phyloP scores from a whole-genome alignment of 2,888 invertebrate species.

The Drosophila villosipedis region DNA sequence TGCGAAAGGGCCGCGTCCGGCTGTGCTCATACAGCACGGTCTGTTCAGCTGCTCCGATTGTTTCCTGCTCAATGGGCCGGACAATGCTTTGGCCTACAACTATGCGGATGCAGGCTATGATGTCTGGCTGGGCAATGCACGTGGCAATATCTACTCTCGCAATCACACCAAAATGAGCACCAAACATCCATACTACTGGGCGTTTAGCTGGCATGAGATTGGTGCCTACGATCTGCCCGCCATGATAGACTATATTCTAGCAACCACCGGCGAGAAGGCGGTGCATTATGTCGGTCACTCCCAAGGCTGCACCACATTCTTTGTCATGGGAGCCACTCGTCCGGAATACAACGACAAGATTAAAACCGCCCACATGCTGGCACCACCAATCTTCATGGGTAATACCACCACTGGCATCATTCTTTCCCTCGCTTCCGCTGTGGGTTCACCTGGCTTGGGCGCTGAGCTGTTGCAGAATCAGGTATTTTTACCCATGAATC shows the following conservation, averaged over 20 bases:
- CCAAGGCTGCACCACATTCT: conserved; percentile 86
- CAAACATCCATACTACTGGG: conserved; percentile 80
- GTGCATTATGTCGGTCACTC: conserved; percentile 89
- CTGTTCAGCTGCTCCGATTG: conserved; percentile 89
- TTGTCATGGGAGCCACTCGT: conserved; percentile 84
- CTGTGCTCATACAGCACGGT: conserved; percentile 92
- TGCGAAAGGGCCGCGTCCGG: conserved; percentile 85
- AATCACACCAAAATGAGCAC: conserved; percentile 85
- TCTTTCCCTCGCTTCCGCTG: conserved; percentile 81
- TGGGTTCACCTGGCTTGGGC: conserved; percentile 67
- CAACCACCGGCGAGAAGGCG: conserved; percentile 85
- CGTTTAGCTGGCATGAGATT: conserved; percentile 87
- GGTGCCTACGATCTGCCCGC: conserved; percentile 87
- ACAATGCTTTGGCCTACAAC: conserved; percentile 87
- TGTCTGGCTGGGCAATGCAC: conserved; percentile 88
- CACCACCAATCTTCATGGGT: conserved; percentile 89
- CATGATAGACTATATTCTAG: conserved; percentile 87
- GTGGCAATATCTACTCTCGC: conserved; percentile 88
- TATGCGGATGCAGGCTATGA: conserved; percentile 86
- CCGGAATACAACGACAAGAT: conserved; percentile 86
- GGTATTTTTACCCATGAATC: conserved; percentile 86
- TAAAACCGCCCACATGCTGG: conserved; percentile 86
- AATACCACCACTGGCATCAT: conserved; percentile 86
- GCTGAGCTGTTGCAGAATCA: conserved; percentile 77
- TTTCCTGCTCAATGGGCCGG: conserved; percentile 90